Conservation (phyloP, 2,113 vertebrate species). For the Ochotona princeps region DNA sequence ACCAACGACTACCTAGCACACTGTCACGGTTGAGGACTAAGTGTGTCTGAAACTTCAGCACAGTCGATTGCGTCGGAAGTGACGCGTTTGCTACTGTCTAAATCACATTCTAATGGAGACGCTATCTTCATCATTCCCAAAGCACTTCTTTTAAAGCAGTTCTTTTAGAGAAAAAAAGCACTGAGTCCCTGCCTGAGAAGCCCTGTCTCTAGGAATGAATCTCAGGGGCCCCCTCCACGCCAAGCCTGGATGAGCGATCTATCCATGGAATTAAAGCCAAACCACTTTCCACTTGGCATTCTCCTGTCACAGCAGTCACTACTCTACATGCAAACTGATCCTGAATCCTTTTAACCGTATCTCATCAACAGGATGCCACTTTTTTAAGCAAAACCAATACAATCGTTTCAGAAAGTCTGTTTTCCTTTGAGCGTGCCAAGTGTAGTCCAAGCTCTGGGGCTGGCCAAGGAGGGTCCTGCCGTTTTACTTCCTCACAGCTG, state of each 20-base stretch:
- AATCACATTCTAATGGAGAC: background rate
- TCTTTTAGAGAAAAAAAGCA: background rate
- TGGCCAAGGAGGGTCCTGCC: no score
- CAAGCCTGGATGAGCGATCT: background rate
- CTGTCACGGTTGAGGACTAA: rapidly evolving
- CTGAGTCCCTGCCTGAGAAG: background rate
- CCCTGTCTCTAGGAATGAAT: background rate
- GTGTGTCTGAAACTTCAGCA: background rate
- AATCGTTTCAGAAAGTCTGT: background rate
- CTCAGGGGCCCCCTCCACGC: background rate
- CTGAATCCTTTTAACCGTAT: background rate
- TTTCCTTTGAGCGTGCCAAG: no score
- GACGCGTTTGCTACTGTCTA: background rate
- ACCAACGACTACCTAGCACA: background rate
- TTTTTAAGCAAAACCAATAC: background rate
- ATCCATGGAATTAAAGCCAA: constrained; percentile 11
- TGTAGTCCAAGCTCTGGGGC: no score
- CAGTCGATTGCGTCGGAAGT: background rate
- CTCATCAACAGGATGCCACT: background rate
- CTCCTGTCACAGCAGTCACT: background rate
- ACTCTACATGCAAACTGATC: background rate
- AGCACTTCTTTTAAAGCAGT: background rate
- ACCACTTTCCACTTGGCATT: background rate
- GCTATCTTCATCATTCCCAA: background rate
- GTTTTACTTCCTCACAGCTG: no score